These are phyloP conservation scores for Cephus rjabovi DNA, from an alignment of 2,888 invertebrate species.

Conservation along the genomic window DNA sequence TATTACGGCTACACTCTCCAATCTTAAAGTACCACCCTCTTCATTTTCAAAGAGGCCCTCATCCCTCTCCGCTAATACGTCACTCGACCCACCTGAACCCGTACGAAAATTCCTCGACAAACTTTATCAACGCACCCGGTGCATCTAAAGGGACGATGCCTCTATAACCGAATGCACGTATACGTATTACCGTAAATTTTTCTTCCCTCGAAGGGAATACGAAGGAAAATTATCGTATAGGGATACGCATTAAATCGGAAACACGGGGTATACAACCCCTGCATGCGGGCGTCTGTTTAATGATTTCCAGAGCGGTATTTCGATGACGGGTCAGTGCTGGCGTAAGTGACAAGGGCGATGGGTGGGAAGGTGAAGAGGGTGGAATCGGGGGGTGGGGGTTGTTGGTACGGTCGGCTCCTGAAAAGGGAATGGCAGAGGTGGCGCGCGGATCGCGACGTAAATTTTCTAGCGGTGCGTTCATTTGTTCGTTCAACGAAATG, in stretches of 20 bases:
- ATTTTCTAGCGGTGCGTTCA: slow-evolving; percentile 65
- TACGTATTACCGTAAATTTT: background rate
- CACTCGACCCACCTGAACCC: background rate
- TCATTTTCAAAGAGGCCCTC: background rate
- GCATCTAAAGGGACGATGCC: background rate
- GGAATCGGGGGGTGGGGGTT: slow-evolving; percentile 7
- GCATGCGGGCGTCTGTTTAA: slow-evolving; percentile 49
- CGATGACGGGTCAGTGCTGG: slow-evolving; percentile 49
- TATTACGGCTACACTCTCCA: background rate
- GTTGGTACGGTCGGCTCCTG: slow-evolving; percentile 18
- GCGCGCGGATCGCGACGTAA: slow-evolving; percentile 47
- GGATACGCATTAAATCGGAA: no score
- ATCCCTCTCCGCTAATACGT: background rate
- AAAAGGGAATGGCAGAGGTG: slow-evolving; percentile 7
- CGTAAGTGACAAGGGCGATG: slow-evolving; percentile 19
- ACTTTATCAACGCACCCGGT: background rate
- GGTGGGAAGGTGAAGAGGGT: slow-evolving; percentile 13
- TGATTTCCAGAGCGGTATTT: slow-evolving; percentile 65
- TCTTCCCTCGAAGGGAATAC: background rate
- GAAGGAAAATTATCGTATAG: background rate
- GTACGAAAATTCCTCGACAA: background rate
- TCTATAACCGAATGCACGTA: background rate
- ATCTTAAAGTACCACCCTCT: background rate
- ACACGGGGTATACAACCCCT: background rate
- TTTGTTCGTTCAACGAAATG: slow-evolving; percentile 64